phyloP scores from a whole-genome alignment of 30 jellyfish, hydroid and myxozoan species.

The Aurelia coerulea region DNA sequence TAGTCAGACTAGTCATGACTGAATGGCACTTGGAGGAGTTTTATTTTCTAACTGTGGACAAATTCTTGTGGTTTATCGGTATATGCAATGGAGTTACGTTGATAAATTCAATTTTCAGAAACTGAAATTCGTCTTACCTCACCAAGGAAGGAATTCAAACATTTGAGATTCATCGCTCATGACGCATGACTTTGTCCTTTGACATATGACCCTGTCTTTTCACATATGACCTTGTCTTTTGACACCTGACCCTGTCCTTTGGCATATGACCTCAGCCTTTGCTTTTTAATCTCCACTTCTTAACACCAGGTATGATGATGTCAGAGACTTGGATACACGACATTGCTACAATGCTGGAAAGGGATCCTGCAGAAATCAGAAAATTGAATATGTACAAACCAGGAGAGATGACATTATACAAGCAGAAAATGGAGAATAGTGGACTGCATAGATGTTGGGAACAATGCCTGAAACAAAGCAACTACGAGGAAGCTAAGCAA shows the following conservation, averaged over 20 bases:
- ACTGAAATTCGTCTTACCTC: too few relatives aligned
- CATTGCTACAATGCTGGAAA: slow-evolving; percentile 7
- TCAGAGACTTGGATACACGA: slow-evolving; percentile 36
- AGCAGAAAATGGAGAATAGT: slow-evolving; percentile 30
- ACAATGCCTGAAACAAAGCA: slow-evolving; percentile 32
- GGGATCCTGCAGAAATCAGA: slow-evolving; percentile 45
- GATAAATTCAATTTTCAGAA: too few relatives aligned
- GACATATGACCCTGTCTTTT: neutral
- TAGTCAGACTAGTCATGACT: too few relatives aligned
- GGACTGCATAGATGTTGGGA: slow-evolving; percentile 30
- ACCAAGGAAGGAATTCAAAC: too few relatives aligned
- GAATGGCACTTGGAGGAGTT: too few relatives aligned
- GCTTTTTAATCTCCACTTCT: too few relatives aligned
- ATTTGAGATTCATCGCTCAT: neutral
- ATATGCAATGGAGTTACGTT: too few relatives aligned
- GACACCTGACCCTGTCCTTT: neutral
- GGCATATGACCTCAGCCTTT: neutral
- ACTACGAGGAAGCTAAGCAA: slow-evolving; percentile 3
- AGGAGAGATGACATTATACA: slow-evolving; percentile 26
- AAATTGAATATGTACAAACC: slow-evolving; percentile 18
- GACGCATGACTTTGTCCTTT: neutral
- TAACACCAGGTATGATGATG: slow-evolving; percentile 19
- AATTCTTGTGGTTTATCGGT: too few relatives aligned
- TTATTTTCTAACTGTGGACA: too few relatives aligned
- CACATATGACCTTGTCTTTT: neutral